Evolutionary conservation across 1,140 invertebrate genomes (phyloP), one percentile per base, ranked within the genome.

Genomic region (Diuraphis noxia): DNA sequence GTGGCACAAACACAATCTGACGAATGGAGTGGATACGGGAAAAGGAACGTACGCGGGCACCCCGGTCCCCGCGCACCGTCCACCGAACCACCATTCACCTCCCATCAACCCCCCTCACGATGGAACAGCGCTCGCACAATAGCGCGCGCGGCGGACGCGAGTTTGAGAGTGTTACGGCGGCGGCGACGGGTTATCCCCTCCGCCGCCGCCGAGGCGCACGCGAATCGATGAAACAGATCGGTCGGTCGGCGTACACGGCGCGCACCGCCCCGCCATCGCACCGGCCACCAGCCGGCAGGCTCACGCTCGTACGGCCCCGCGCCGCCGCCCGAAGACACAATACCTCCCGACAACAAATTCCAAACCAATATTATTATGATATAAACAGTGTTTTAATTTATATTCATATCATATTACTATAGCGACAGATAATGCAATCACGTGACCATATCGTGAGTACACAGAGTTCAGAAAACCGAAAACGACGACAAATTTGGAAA

Each of bases 1-100:
- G 63, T 90, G 88, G 88, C 88, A 90, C 88, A 90, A 90, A 90
- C 88, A 90, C 88, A 90, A 90, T 90, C 88, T 90, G 23, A 90
- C 88, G 88, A 90, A 81, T 90, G 72, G 72, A 81, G 49, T 90
- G 88, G 88, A n/a, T 79, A 90, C 41, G 88, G 41, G 63, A 52
- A 52, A 79, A 90, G 41, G 43, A 81, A 90, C 88, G 88, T 43
- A 63, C 56, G 38, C 34, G 40, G n/a, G n/a, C n/a, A 17, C 88
- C 88, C 36, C 88, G 23, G 23, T 23, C 46, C 34, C n/a, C 86
- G 46, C 8, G 1, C 34, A n/a, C 84, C 41, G 3, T 25, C 0
- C n/a, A 1, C 49, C 19, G 23, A 0, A 6, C 72, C 40, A 7
- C 72, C 72, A 30, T 9, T 0, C 46, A 19, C 5, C 46, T 49